Conservation (phyloP, 2,797 vertebrate species). For the Distichodus sexfasciatus region DNA sequence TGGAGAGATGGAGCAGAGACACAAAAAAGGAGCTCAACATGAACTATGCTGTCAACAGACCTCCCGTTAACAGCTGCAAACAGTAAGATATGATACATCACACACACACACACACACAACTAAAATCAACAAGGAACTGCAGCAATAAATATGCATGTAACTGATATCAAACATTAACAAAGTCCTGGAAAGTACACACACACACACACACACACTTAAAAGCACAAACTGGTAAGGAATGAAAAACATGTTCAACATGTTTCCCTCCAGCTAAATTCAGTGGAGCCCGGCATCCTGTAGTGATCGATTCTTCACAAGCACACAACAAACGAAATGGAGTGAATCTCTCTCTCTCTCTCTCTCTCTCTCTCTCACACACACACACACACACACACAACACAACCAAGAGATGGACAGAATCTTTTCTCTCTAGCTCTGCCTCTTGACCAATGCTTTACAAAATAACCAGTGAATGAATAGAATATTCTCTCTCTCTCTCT, state of each 20-base stretch:
- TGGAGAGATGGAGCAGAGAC: background rate
- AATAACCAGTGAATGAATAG: too few relatives aligned
- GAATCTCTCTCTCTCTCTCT: background rate
- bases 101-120: background rate
- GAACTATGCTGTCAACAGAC: too few relatives aligned
- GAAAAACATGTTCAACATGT: background rate
- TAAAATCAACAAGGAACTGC: background rate
- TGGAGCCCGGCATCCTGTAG: background rate
- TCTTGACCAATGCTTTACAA: too few relatives aligned
- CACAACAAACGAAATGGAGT: background rate
- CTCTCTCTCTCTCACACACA: too few relatives aligned
- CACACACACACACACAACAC: too few relatives aligned
- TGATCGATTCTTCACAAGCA: background rate
- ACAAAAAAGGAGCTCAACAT: background rate
- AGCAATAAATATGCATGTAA: conserved; percentile 2
- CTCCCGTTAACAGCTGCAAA: too few relatives aligned
- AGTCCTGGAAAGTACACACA: background rate
- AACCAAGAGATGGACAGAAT: too few relatives aligned
- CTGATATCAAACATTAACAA: background rate
- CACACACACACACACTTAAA: background rate
- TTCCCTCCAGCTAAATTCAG: background rate
- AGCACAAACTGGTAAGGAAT: background rate
- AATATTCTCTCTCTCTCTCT: too few relatives aligned
- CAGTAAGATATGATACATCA: too few relatives aligned
- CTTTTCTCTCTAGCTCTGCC: too few relatives aligned